Percentiles rank a stretch among this genome's conserved stretches.
phyloP scores from a whole-genome alignment of 2,797 vertebrate species.

The Anguilla marmorata region DNA sequence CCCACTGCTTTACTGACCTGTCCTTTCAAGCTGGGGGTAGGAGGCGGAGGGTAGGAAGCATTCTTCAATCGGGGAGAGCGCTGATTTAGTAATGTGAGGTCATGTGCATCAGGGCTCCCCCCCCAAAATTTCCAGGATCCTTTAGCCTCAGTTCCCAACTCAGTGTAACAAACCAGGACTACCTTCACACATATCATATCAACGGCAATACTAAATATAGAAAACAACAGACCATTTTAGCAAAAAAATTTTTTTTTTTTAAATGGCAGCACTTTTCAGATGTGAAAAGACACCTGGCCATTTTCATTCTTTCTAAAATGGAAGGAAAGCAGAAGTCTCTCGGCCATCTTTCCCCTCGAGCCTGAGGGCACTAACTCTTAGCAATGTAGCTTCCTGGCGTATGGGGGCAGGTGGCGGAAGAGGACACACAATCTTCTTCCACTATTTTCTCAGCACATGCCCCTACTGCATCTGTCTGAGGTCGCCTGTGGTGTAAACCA shows the following conservation, averaged over 20 bases:
- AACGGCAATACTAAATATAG: not conserved
- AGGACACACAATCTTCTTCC: not conserved
- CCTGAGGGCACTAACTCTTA: not conserved
- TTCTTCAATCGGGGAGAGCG: not conserved
- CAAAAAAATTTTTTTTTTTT: not conserved
- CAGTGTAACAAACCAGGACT: not conserved
- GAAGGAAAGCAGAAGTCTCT: slow-evolving; percentile 27
- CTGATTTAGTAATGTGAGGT: not conserved
- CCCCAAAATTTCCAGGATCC: not conserved
- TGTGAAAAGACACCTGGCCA: not conserved
- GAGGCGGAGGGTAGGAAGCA: not conserved
- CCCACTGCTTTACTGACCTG: not conserved
- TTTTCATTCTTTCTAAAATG: slow-evolving; percentile 2
- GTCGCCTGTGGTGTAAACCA: not conserved
- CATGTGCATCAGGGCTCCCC: not conserved
- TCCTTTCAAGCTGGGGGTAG: not conserved
- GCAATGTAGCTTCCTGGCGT: not conserved
- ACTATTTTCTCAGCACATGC: not conserved
- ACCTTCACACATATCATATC: not conserved
- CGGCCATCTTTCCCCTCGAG: not conserved
- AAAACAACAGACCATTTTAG: slow-evolving; percentile 1
- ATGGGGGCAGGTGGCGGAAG: not conserved
- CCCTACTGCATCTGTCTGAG: not conserved
- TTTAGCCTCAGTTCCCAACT: not conserved
- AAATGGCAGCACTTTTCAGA: slow-evolving; percentile 6